phyloP scores from a whole-genome alignment of 2,888 invertebrate genomes.

The Stomorhina lunata region DNA sequence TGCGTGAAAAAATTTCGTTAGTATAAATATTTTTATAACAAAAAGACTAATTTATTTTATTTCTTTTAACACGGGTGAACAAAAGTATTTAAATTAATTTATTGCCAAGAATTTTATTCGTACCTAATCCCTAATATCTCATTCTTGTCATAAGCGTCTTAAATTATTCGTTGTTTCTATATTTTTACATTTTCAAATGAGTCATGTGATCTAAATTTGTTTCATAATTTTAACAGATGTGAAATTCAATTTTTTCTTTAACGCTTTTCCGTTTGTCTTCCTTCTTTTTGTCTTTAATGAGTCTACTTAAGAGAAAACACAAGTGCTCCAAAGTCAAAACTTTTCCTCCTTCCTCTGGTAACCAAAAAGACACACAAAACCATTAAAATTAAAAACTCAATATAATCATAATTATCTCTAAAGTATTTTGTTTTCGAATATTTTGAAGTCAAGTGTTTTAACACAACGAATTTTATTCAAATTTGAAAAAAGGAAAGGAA shows the following conservation, averaged over 20 bases:
- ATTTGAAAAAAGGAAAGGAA: conserved; percentile 3
- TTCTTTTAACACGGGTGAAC: too few relatives aligned
- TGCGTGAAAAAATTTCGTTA: too few relatives aligned
- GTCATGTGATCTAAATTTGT: conserved; percentile 43
- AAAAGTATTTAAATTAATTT: too few relatives aligned
- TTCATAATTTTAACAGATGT: conserved; percentile 55
- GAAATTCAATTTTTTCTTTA: conserved; percentile 16
- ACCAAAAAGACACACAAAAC: conserved; percentile 12
- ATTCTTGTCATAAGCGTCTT: too few relatives aligned
- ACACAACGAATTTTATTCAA: conserved; percentile 15
- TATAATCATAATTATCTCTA: conserved; percentile 50
- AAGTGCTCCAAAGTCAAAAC: neutral
- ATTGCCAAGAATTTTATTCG: too few relatives aligned
- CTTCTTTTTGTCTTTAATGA: conserved; percentile 46
- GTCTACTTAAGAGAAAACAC: conserved; percentile 32
- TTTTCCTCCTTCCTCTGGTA: too few relatives aligned
- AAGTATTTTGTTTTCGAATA: conserved; percentile 39
- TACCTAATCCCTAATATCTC: too few relatives aligned
- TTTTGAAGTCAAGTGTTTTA: conserved; percentile 43
- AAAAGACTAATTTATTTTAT: too few relatives aligned
- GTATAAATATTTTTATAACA: too few relatives aligned
- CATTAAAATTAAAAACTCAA: conserved; percentile 39
- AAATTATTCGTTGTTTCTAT: too few relatives aligned
- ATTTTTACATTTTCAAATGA: conserved; percentile 32
- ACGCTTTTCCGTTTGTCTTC: conserved; percentile 46